phyloP scores from a whole-genome alignment of 2,888 invertebrate genomes.

The Embidobia sp. region DNA sequence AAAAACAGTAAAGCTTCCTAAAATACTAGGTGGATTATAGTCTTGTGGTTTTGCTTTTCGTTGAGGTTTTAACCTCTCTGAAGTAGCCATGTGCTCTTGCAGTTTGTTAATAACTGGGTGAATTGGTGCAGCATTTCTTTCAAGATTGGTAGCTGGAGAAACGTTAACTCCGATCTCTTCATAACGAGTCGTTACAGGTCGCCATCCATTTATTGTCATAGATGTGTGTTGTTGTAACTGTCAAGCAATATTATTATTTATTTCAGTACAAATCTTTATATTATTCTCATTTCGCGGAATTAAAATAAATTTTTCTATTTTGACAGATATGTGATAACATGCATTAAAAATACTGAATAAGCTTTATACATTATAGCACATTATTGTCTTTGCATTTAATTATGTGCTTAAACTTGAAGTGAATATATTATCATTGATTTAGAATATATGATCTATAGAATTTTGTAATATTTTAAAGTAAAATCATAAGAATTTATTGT shows the following conservation, averaged over 20 bases:
- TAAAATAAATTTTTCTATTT: too few relatives aligned
- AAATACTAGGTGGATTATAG: conserved; percentile 69
- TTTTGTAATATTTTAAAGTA: too few relatives aligned
- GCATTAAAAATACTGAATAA: too few relatives aligned
- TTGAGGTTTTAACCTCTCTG: conserved; percentile 72
- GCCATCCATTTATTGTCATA: conserved; percentile 78
- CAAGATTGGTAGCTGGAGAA: conserved; percentile 70
- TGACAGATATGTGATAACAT: too few relatives aligned
- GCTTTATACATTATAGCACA: too few relatives aligned
- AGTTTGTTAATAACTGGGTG: conserved; percentile 76
- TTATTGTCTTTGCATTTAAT: too few relatives aligned
- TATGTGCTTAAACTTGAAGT: too few relatives aligned
- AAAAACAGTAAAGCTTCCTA: conserved; percentile 84
- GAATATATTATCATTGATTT: too few relatives aligned
- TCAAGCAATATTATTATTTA: neutral
- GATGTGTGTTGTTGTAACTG: conserved; percentile 74
- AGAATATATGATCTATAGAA: too few relatives aligned
- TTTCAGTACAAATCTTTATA: too few relatives aligned
- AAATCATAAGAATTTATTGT: too few relatives aligned
- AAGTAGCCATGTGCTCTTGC: conserved; percentile 76
- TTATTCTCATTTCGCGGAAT: too few relatives aligned
- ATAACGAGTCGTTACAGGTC: conserved; percentile 75
- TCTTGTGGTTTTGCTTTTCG: conserved; percentile 70
- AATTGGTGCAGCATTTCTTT: conserved; percentile 68
- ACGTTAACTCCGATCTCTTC: conserved; percentile 74